Base-by-base conservation (phyloP, 1,140 invertebrate species). In the Heliconius hewitsoni region DNA sequence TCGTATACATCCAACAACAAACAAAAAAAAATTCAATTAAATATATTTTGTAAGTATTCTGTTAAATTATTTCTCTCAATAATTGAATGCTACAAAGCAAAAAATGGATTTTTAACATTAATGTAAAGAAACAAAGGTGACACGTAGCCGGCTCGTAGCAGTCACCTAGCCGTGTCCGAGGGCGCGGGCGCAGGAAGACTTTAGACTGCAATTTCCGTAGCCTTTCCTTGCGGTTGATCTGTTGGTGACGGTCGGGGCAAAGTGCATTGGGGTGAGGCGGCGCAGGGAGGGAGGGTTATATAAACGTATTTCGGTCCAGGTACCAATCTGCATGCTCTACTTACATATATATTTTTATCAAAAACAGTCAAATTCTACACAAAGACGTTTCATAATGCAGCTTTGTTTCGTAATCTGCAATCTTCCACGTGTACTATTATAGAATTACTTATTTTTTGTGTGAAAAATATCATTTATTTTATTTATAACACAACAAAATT, bases 131-230 rank as follows among this genome's bases (percentile, higher is more conserved):
- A n/a, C 55, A 57, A 23, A 23, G 18, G 55, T 19, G 19, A 66
- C 60, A 66, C 60, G 60, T 66, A 66, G 23, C 60, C 1, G 23
- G 16, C n/a, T 27, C 60, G 23, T 27, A 66, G 23, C 27, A 66
- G 60, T 27, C 60, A 66, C 60, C 27, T 66, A 66, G 60, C n/a
- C 3, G 23, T 30, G 11, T 27, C 27, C n/a, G 60, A 27, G 23
- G 9, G 30, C 60, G 60, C 60, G 27, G 3, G 60, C 60, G 60
- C 60, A 66, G 60, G 60, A 66, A 30, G 60, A 23, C 23, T 30
- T 30, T 30, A 66, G 27, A 66, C 23, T 66, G 27, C 60, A 66
- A 66, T 66, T 66, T 66, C 60, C 60, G 60, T 27, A 66, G 60
- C 23, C 16, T 11, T 66, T 66, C 27, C 13, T 9, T 13, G 60